Conservation (phyloP, 2,113 vertebrate genomes). For the Synodontis membranacea region DNA sequence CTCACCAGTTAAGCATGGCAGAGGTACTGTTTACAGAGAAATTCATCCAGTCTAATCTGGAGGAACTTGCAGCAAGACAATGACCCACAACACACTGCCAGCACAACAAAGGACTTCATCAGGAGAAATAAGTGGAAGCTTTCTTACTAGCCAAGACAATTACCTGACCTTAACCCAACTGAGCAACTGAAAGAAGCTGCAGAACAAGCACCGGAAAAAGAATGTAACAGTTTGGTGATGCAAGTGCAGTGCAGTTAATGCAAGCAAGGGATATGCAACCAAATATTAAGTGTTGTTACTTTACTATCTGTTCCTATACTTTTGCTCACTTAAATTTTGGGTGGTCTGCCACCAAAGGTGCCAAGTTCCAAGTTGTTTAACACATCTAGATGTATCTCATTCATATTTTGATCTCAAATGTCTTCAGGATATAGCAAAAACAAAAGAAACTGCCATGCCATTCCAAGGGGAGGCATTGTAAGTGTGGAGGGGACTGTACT, state of each 20-base stretch:
- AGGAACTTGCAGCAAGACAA: too few species aligned
- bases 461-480: not conserved
- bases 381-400: not conserved
- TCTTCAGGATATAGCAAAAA: not conserved
- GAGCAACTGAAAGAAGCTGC: not conserved
- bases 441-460: not conserved
- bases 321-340: not conserved
- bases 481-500: too few species aligned
- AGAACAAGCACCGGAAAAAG: not conserved
- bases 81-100: not conserved
- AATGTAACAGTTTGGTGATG: not conserved
- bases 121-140: not conserved
- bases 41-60: too few species aligned
- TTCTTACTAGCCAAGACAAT: not conserved
- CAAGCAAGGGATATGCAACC: not conserved
- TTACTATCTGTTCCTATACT: not conserved
- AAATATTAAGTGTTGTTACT: not conserved
- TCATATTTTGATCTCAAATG: not conserved
- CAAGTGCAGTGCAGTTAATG: not conserved
- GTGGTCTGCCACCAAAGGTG: not conserved
- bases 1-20: too few species aligned
- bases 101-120: not conserved
- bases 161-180: not conserved
- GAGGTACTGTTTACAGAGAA: too few species aligned
- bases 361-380: not conserved